phyloP scores from a whole-genome alignment of 2,113 vertebrate genomes.

The Apeltes quadracus region DNA sequence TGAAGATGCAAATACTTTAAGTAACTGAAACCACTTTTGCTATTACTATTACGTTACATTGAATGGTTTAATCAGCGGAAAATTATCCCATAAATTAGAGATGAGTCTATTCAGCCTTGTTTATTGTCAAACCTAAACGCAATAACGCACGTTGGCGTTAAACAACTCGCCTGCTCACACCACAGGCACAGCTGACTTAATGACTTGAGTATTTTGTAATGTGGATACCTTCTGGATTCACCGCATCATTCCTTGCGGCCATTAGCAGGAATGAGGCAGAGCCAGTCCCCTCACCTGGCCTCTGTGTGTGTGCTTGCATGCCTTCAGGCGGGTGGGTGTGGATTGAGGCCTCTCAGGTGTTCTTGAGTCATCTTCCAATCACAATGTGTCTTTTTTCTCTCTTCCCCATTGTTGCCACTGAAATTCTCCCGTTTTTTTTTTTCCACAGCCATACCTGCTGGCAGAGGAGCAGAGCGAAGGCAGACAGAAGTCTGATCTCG shows the following conservation, averaged over 20 bases:
- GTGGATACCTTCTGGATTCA: constrained; percentile 48
- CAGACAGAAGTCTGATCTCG: constrained; percentile 10
- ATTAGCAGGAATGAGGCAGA: constrained; percentile 57
- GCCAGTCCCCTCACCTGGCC: constrained; percentile 54
- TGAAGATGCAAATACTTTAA: background rate
- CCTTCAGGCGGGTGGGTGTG: constrained; percentile 60
- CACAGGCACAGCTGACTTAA: background rate
- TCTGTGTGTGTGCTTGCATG: constrained; percentile 45
- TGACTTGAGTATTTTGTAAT: constrained; percentile 7
- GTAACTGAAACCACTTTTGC: background rate
- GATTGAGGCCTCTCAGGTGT: constrained; percentile 65
- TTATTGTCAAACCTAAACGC: background rate
- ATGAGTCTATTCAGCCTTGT: background rate
- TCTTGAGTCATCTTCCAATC: constrained; percentile 61
- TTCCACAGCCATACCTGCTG: constrained; percentile 2
- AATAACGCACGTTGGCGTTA: background rate
- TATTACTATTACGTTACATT: background rate
- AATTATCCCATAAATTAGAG: too few relatives aligned
- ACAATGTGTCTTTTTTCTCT: constrained; percentile 37
- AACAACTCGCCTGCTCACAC: constrained; percentile 5
- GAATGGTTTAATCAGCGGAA: background rate
- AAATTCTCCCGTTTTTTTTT: background rate
- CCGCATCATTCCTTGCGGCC: constrained; percentile 39
- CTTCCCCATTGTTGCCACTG: constrained; percentile 33
- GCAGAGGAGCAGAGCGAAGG: constrained; percentile 2